phyloP scores from a whole-genome alignment of 2,113 vertebrate species.

The Chaetodon auriga region DNA sequence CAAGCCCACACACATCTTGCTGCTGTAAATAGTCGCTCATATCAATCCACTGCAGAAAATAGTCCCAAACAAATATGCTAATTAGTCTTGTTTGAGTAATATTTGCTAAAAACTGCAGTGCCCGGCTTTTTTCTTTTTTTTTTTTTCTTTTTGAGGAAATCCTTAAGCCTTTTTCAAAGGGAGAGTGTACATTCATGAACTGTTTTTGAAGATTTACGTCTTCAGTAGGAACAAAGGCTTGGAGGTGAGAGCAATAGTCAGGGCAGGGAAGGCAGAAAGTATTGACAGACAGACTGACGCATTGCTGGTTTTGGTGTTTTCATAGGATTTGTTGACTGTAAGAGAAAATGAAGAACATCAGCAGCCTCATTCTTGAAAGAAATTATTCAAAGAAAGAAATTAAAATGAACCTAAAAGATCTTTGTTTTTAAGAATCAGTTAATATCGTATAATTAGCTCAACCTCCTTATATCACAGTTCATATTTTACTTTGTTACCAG shows the following conservation, averaged over 20 bases:
- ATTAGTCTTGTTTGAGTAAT: neutral
- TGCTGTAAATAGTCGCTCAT: neutral
- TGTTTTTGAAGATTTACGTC: neutral
- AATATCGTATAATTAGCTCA: constrained; percentile 14
- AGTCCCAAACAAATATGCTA: neutral
- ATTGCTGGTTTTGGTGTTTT: constrained; percentile 7
- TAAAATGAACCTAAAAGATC: constrained; percentile 14
- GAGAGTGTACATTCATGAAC: neutral
- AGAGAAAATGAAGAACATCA: neutral
- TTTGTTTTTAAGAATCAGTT: constrained; percentile 9
- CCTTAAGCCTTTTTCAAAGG: neutral
- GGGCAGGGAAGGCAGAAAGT: neutral
- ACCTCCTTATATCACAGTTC: constrained; percentile 10
- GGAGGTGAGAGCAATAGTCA: neutral
- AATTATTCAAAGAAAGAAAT: constrained; percentile 23
- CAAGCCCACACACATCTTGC: neutral
- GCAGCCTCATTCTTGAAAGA: neutral
- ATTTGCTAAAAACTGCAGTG: neutral
- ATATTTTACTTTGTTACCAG: constrained; percentile 24
- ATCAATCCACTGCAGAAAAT: neutral
- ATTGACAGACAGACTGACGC: neutral
- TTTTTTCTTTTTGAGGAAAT: no score
- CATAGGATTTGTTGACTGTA: neutral
- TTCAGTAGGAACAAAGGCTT: neutral
- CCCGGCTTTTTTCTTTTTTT: neutral